Percentiles rank a stretch among this genome's conserved stretches.
Conservation (phyloP, 1,140 invertebrate genomes). For the Bombyx mori region DNA sequence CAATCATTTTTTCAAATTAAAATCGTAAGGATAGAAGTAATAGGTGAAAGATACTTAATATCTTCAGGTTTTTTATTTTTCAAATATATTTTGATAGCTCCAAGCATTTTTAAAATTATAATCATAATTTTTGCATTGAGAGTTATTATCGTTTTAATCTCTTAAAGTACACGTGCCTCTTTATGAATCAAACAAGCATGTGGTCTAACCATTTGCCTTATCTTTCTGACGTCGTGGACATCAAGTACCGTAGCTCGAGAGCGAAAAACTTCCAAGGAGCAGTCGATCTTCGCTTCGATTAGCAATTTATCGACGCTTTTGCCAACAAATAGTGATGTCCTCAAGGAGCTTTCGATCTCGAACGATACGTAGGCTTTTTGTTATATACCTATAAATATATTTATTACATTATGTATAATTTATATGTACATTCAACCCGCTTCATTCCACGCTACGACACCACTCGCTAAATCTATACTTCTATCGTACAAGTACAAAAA, state of each 20-base stretch:
- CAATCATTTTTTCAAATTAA: no score
- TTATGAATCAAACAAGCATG: slow-evolving; percentile 40
- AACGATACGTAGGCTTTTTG: slow-evolving; percentile 13
- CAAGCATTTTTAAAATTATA: no score
- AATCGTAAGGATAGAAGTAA: no score
- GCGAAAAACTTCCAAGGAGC: not conserved
- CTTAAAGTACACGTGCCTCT: slow-evolving; percentile 32
- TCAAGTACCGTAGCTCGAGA: slow-evolving; percentile 6
- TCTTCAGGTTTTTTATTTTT: no score
- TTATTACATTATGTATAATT: slow-evolving; percentile 42
- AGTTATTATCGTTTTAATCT: not conserved
- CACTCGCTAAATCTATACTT: slow-evolving; percentile 36
- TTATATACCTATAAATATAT: slow-evolving; percentile 34
- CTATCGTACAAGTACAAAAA: slow-evolving; percentile 61
- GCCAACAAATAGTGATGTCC: no score
- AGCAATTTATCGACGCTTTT: no score
- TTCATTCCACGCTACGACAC: slow-evolving; percentile 30
- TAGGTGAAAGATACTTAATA: no score
- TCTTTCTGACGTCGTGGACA: slow-evolving; percentile 16
- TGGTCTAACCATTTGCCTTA: slow-evolving; percentile 60
- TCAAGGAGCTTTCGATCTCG: not conserved
- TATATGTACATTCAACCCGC: slow-evolving; percentile 63
- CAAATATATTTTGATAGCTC: no score
- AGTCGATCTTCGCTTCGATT: no score
- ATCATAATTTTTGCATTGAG: no score